Evolutionary conservation across 2,113 vertebrate species (phyloP).

Genomic region (Galemys pyrenaicus): DNA sequence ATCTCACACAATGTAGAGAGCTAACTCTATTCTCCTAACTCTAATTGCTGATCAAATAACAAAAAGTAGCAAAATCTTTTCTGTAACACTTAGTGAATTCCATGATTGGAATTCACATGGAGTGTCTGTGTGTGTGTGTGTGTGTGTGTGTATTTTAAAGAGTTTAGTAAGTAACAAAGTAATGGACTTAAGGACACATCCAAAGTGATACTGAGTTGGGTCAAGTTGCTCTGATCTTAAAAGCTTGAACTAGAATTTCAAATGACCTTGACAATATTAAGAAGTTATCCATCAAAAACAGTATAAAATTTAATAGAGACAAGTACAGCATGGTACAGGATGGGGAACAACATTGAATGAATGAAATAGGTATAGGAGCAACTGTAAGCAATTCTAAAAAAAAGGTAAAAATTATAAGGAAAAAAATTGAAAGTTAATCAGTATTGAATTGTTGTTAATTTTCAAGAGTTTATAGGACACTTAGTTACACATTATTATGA

Average conservation of each 20-base stretch:
- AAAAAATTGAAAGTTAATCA: constrained; percentile 31
- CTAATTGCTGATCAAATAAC: background rate
- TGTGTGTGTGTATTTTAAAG: background rate
- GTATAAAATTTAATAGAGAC: background rate
- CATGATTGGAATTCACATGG: background rate
- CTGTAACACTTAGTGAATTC: background rate
- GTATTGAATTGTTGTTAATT: constrained; percentile 36
- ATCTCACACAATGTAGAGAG: background rate
- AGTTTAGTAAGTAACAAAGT: background rate
- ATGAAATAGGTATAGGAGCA: background rate
- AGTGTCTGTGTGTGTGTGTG: background rate
- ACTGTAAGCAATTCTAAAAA: background rate
- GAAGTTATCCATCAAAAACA: background rate
- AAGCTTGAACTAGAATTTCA: constrained; percentile 30
- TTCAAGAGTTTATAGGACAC: constrained; percentile 49
- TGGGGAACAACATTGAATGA: background rate
- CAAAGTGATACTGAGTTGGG: background rate
- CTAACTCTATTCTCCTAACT: background rate
- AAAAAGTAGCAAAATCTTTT: background rate
- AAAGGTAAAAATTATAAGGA: background rate
- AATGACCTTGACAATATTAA: constrained; percentile 31
- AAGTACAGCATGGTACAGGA: background rate
- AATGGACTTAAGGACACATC: background rate
- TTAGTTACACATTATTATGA: constrained; percentile 37
- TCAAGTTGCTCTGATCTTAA: background rate